Conservation (phyloP, 1,140 invertebrate species). For the Ericerus pela region DNA sequence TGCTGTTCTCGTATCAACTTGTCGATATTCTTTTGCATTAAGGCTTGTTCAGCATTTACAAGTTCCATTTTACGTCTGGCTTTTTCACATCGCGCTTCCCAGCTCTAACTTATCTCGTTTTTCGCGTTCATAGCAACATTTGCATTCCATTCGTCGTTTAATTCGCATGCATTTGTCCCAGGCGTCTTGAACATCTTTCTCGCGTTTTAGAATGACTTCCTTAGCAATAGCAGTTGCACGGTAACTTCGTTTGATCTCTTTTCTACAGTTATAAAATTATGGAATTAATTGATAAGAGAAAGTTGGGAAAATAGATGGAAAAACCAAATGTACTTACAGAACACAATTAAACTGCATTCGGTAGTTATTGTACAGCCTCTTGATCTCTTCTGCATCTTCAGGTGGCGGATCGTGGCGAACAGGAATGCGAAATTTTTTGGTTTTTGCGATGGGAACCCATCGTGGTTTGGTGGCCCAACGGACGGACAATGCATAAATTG, state of each 20-base stretch:
- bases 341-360: constrained; percentile 39
- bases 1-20: no score
- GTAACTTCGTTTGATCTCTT: not conserved
- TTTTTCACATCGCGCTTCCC: constrained; percentile 32
- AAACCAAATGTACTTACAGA: constrained; percentile 26
- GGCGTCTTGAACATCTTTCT: not conserved
- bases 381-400: not conserved
- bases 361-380: constrained; percentile 40
- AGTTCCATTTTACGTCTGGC: no score
- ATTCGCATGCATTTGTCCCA: constrained; percentile 34
- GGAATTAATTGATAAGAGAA: not conserved
- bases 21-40: no score
- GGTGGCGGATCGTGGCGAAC: constrained; percentile 33
- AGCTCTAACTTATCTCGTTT: constrained; percentile 35
- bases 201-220: not conserved
- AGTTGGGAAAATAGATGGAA: not conserved
- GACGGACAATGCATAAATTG: not conserved
- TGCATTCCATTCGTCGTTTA: constrained; percentile 61
- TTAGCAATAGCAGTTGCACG: not conserved
- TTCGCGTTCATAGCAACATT: constrained; percentile 41
- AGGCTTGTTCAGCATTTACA: no score
- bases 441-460: constrained; percentile 61
- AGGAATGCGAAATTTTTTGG: constrained; percentile 53
- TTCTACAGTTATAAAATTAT: no score
- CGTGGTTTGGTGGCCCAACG: constrained; percentile 41